Evolutionary conservation across 2,888 invertebrate species (phyloP).

Genomic region (Neoaliturus tenellus): DNA sequence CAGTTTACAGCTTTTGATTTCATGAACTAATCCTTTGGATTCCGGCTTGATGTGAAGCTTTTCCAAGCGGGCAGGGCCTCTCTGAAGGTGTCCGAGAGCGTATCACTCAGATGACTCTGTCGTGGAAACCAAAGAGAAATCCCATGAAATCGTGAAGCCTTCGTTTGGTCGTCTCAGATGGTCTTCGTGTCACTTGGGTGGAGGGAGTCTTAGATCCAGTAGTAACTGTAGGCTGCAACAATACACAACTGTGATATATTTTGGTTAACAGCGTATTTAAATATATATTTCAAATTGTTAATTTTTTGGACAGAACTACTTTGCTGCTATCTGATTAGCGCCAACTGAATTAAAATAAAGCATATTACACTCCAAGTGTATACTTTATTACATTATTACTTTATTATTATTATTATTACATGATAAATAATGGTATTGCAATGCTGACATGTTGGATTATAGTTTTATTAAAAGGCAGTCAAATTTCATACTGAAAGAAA

Average conservation of each 20-base stretch:
- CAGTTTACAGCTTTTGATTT: slow-evolving; percentile 7
- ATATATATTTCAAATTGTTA: too few relatives aligned
- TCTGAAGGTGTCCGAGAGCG: slow-evolving; percentile 29
- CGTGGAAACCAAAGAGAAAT: slow-evolving; percentile 44
- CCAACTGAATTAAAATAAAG: too few relatives aligned
- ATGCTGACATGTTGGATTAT: too few relatives aligned
- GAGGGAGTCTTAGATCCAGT: slow-evolving; percentile 36
- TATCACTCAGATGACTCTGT: not conserved
- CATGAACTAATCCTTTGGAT: slow-evolving; percentile 12
- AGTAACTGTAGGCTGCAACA: slow-evolving; percentile 43
- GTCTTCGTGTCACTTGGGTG: not conserved
- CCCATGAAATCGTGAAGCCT: slow-evolving; percentile 26
- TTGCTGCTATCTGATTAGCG: too few relatives aligned
- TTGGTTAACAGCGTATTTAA: not conserved
- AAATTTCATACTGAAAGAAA: too few relatives aligned
- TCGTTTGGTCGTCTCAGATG: slow-evolving; percentile 16
- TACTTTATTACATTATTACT: too few relatives aligned
- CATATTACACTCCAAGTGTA: too few relatives aligned
- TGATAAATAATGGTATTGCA: too few relatives aligned
- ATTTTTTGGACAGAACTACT: too few relatives aligned
- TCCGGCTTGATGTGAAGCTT: not conserved
- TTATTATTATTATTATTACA: too few relatives aligned
- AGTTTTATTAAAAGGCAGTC: too few relatives aligned
- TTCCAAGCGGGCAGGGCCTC: not conserved
- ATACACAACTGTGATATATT: not conserved